Conservation (phyloP, 37 sponge, comb jelly and placozoan species). For the Amphimedon queenslandica region DNA sequence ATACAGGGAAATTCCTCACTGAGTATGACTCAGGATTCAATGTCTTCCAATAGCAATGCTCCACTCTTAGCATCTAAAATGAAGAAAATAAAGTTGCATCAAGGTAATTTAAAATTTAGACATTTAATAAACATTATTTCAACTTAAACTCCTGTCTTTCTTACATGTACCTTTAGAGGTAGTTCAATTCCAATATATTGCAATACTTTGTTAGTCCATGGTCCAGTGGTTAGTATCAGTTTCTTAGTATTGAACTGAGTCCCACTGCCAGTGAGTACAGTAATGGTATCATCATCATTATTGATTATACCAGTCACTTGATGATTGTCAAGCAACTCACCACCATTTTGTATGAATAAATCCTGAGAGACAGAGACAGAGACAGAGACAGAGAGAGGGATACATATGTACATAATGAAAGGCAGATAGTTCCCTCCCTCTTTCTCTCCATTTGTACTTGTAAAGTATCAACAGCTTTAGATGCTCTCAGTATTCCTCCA, state of each 20-base stretch:
- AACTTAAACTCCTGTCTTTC: neutral
- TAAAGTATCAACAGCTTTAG: slow-evolving; percentile 46
- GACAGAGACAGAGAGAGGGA: slow-evolving; percentile 12
- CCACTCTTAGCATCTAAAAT: slow-evolving; percentile 24
- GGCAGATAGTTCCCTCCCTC: neutral
- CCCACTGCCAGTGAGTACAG: slow-evolving; percentile 34
- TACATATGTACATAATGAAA: no score
- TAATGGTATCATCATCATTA: slow-evolving; percentile 38
- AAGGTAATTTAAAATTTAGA: neutral
- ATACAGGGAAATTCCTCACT: slow-evolving; percentile 42
- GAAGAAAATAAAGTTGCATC: neutral
- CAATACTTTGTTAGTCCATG: slow-evolving; percentile 64
- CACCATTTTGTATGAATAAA: slow-evolving; percentile 60
- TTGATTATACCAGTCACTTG: slow-evolving; percentile 59
- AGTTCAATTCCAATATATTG: slow-evolving; percentile 44
- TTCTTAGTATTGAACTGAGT: slow-evolving; percentile 44
- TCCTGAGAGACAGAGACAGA: slow-evolving; percentile 31
- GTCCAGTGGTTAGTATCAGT: slow-evolving; percentile 71
- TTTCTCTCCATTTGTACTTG: slow-evolving; percentile 33
- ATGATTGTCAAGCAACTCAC: slow-evolving; percentile 49
- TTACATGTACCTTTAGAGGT: slow-evolving; percentile 37
- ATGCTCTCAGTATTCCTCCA: slow-evolving; percentile 57
- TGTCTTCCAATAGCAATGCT: slow-evolving; percentile 58
- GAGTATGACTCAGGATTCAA: slow-evolving; percentile 27
- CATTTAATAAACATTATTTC: neutral